Conservation (phyloP, 2,113 vertebrate species). For the Ancistrus triradiatus region DNA sequence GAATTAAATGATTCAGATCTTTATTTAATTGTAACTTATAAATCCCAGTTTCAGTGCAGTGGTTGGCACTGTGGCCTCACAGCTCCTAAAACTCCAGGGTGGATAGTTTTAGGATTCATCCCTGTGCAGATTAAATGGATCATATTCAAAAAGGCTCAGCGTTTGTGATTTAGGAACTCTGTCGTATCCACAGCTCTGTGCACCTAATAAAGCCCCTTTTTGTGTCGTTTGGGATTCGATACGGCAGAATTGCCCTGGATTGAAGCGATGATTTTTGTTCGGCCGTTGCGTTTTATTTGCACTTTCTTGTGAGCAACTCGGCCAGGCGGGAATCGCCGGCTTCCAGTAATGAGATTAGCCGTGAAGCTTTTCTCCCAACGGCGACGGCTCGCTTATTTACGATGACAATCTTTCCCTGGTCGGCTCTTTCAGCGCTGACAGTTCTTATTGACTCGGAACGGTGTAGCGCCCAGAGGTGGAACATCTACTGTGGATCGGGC, state of each 20-base stretch:
- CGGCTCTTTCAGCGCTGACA: not conserved
- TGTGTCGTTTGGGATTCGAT: not conserved
- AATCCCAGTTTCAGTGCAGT: too few relatives aligned
- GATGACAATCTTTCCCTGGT: not conserved
- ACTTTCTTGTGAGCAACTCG: constrained; percentile 12
- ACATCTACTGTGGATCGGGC: constrained; percentile 14
- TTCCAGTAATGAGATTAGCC: constrained; percentile 35
- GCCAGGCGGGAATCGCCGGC: constrained; percentile 4
- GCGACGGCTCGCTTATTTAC: constrained; percentile 26
- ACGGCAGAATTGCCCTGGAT: not conserved
- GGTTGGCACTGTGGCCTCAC: too few relatives aligned
- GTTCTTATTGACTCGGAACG: constrained; percentile 21
- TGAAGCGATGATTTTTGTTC: not conserved
- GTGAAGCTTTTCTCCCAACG: constrained; percentile 7
- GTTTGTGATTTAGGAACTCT: too few relatives aligned
- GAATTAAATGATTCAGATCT: too few relatives aligned
- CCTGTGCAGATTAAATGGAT: too few relatives aligned
- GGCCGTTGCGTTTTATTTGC: not conserved
- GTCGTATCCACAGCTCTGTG: not conserved
- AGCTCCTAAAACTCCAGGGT: too few relatives aligned
- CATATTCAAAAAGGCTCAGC: too few relatives aligned
- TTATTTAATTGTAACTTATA: too few relatives aligned
- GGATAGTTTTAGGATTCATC: too few relatives aligned
- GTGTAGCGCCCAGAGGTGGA: constrained; percentile 21
- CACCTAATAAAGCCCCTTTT: not conserved